Evolutionary conservation across 2,888 invertebrate genomes (phyloP), one percentile per base, ranked within the genome.

Genomic region (Tetragonula carbonaria): DNA sequence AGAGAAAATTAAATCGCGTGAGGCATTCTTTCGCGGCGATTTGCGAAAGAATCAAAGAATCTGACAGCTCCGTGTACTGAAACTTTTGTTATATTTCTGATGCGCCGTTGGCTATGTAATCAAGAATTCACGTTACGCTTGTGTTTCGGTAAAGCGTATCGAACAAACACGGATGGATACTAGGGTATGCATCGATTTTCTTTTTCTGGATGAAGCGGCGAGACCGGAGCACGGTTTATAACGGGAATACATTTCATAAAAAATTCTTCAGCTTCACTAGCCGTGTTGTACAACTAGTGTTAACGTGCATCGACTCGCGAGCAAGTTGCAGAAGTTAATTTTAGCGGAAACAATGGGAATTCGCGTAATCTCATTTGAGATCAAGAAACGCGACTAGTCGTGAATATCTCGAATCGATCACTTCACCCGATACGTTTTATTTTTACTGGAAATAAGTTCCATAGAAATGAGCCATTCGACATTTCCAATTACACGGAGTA

Each of bases 21-120:
- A 18, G 55, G 21, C 13, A 16, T n/a, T 28, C 28, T 28, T 28
- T 2, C 18, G 6, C 13, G 8, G 23, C 28, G 67, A 81, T 68
- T 73, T 67, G 62, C 55, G 21, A 16, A 62, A 67, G 67, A 67
- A 74, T 55, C 82, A 53, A 80, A 71, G 55, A 21, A 55, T n/a
- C 38, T 11, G 11, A 6, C 50, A n/a, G 66, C 23, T 51, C 55
- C 28, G 11, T 33, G 67, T n/a, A 63, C 45, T 28, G 51, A 62
- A 72, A 63, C 68, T 62, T 57, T 18, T 53, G 11, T 21, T 51
- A 16, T 51, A 57, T 33, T 5, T 5, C 28, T 18, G 33, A 57
- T 53, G 28, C 65, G 82, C 82, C 70, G 16, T 38, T n/a, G 82
- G 74, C 82, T 82, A 71, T 82, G 82, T 82, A 82, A 82, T 74